phyloP scores from a whole-genome alignment of 2,797 vertebrate species.

The Diplodus puntazzo region DNA sequence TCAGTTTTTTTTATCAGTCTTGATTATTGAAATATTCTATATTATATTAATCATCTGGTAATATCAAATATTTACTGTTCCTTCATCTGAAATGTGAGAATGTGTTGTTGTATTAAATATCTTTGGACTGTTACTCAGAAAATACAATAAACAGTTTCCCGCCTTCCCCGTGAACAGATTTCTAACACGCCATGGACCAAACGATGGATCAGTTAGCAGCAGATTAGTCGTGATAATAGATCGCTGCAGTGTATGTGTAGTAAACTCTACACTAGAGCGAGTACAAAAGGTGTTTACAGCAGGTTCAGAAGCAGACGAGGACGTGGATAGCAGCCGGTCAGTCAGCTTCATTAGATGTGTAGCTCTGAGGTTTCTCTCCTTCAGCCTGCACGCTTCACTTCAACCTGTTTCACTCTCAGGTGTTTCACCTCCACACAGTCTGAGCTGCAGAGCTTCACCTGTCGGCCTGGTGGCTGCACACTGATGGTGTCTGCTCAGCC shows the following conservation, averaged over 20 bases:
- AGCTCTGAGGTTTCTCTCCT: constrained; percentile 13
- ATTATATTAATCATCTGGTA: too few relatives aligned
- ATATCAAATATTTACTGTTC: too few relatives aligned
- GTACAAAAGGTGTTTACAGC: not conserved
- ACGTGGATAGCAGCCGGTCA: constrained; percentile 31
- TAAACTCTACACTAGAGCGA: not conserved
- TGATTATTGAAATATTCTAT: too few relatives aligned
- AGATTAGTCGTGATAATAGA: not conserved
- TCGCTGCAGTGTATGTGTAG: not conserved
- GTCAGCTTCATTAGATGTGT: constrained; percentile 51
- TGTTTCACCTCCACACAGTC: constrained; percentile 36
- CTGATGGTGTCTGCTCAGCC: not conserved
- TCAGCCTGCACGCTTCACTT: constrained; percentile 37
- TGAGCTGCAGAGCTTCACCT: not conserved
- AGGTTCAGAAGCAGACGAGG: constrained; percentile 4
- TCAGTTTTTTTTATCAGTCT: too few relatives aligned
- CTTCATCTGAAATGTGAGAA: not conserved
- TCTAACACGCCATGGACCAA: not conserved
- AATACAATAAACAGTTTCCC: not conserved
- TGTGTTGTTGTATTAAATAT: not conserved
- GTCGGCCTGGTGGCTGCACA: too few relatives aligned
- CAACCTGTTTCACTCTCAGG: constrained; percentile 26
- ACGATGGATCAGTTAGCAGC: not conserved
- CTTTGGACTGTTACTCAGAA: not conserved
- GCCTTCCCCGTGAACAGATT: not conserved